These are phyloP conservation scores for Pilophorus perplexus DNA, from an alignment of 2,888 invertebrate species.

Conservation along the genomic window DNA sequence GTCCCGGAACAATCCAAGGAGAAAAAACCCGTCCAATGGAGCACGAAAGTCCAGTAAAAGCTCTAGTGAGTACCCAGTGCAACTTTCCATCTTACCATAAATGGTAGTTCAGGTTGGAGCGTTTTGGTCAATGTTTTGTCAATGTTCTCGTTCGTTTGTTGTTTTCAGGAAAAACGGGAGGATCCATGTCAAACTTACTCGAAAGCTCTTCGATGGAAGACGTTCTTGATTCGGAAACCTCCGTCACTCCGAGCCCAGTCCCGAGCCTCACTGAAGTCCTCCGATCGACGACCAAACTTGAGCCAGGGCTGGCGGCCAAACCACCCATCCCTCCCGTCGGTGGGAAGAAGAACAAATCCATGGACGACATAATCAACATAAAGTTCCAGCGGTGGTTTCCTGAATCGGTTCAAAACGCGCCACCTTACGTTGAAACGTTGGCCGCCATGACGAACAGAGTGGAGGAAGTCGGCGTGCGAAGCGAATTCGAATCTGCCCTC, in stretches of 20 bases:
- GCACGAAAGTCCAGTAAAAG: constrained; percentile 32
- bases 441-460: constrained; percentile 15
- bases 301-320: constrained; percentile 49
- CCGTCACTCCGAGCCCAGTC: constrained; percentile 46
- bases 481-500: background rate
- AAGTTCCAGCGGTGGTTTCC: constrained; percentile 51
- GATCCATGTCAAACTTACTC: constrained; percentile 46
- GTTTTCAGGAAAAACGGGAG: constrained; percentile 44
- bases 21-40: constrained; percentile 47
- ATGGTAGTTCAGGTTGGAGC: no score
- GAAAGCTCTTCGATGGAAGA: constrained; percentile 47
- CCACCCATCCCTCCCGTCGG: constrained; percentile 49
- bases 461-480: background rate
- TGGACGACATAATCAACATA: constrained; percentile 49
- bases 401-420: constrained; percentile 45
- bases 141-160: no score
- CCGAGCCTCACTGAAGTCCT: constrained; percentile 44
- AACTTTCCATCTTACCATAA: no score
- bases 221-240: constrained; percentile 46
- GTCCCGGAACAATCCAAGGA: constrained; percentile 39
- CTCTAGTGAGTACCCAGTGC: constrained; percentile 37
- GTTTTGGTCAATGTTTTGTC: no score
- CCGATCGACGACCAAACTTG: constrained; percentile 45
- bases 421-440: constrained; percentile 33
- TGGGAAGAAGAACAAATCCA: constrained; percentile 27